Percentiles rank a stretch among this genome's conserved stretches.
These are phyloP conservation scores for Schizotus pectinicornis DNA, from an alignment of 2,888 invertebrate genomes.

Conservation along the genomic window DNA sequence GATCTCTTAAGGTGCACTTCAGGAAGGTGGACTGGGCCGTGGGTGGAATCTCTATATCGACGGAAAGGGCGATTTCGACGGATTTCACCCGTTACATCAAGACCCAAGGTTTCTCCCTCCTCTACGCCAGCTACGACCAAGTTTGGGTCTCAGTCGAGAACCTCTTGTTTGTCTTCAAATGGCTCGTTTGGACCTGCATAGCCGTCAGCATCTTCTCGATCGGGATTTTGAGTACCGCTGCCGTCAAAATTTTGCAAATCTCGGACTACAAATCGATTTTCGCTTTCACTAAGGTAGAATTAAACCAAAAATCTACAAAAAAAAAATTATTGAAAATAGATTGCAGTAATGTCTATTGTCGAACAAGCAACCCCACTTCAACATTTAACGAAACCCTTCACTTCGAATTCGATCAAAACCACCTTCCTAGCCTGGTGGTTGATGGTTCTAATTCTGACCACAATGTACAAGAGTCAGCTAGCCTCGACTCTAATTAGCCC, in stretches of 20 bases:
- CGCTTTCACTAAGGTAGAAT: background rate
- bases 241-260: background rate
- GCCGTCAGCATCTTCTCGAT: background rate
- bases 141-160: conserved; percentile 9
- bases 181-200: conserved; percentile 1
- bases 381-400: background rate
- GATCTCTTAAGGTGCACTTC: conserved; percentile 11
- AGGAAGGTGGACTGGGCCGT: conserved; percentile 29
- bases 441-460: conserved; percentile 21
- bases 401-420: conserved; percentile 12
- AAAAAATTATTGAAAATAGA: background rate
- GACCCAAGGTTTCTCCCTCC: conserved; percentile 12
- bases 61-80: conserved; percentile 14
- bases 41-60: conserved; percentile 27
- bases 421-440: conserved; percentile 36
- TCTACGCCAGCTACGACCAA: conserved; percentile 10
- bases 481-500: conserved; percentile 26
- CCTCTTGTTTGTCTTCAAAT: conserved; percentile 16
- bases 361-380: conserved; percentile 19
- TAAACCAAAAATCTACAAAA: background rate
- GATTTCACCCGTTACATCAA: conserved; percentile 31
- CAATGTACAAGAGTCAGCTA: conserved; percentile 30
- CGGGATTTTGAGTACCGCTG: background rate
- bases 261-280: background rate
- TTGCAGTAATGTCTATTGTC: conserved; percentile 7